phyloP scores from a whole-genome alignment of 2,113 vertebrate species.

The Callocephalon fimbriatum region DNA sequence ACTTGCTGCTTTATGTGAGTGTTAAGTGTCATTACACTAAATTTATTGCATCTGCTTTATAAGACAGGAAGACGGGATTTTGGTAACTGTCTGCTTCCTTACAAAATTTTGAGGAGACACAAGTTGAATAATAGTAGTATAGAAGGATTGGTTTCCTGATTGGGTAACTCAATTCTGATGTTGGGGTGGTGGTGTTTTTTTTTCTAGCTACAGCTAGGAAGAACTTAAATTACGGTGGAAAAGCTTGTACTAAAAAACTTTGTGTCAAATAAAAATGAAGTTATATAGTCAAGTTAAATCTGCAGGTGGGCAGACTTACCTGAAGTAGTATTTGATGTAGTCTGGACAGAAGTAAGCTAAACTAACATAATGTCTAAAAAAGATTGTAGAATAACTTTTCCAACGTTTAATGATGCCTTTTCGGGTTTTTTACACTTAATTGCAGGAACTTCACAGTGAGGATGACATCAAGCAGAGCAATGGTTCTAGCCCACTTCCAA shows the following conservation, averaged over 20 bases:
- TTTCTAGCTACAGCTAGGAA: neutral
- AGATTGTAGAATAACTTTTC: neutral
- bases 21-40: neutral
- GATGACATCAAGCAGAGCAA: slow-evolving; percentile 75
- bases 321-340: neutral
- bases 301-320: neutral
- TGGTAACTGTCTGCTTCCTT: neutral
- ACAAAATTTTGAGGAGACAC: neutral
- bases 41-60: neutral
- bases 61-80: neutral
- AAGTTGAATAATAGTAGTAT: neutral
- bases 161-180: neutral
- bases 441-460: slow-evolving; percentile 84
- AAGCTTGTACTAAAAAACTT: neutral
- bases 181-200: neutral
- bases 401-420: neutral
- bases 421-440: neutral
- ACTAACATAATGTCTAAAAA: neutral
- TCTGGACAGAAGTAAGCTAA: neutral
- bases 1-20: neutral
- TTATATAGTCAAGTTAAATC: neutral
- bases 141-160: neutral
- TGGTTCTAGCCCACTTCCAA: slow-evolving; percentile 71
- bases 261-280: neutral
- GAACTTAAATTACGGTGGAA: neutral